Evolutionary conservation across 2,797 vertebrate species (phyloP).

Genomic region (Spea hammondii): DNA sequence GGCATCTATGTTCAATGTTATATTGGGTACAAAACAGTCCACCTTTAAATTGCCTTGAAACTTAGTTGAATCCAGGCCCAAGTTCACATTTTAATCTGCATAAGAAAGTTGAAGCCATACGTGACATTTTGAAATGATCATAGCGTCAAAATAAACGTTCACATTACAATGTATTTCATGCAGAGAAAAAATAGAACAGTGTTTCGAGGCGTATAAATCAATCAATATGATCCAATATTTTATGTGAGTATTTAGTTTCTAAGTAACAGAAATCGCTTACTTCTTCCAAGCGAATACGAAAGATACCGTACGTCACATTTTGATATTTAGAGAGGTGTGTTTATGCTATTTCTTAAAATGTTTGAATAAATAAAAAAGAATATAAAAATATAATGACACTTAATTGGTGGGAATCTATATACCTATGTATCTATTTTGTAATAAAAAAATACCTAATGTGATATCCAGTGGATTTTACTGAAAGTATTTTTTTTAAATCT

Average conservation of each 20-base stretch:
- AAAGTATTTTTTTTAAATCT: too few relatives aligned
- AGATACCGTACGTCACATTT: not conserved
- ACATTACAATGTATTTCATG: not conserved
- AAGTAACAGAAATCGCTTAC: not conserved
- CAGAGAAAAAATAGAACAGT: not conserved
- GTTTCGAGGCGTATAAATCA: conserved; percentile 3
- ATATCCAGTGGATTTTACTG: too few relatives aligned
- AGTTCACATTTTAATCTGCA: not conserved
- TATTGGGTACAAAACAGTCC: not conserved
- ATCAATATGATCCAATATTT: conserved; percentile 10
- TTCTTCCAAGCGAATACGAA: not conserved
- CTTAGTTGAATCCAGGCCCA: not conserved
- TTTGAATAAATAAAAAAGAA: too few relatives aligned
- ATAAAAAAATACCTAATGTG: too few relatives aligned
- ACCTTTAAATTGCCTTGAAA: not conserved
- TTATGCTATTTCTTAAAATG: not conserved
- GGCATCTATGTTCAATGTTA: conserved; percentile 10
- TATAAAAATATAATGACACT: too few relatives aligned
- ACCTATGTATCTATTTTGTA: too few relatives aligned
- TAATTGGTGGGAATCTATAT: too few relatives aligned
- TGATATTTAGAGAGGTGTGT: not conserved
- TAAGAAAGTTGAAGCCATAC: not conserved
- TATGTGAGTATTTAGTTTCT: conserved; percentile 1
- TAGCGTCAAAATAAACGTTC: not conserved
- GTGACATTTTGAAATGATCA: not conserved